A percentile compares a stretch with the other conserved stretches of the same genome.
Conservation (phyloP, 1,140 invertebrate species). For the Chymomyza costata region DNA sequence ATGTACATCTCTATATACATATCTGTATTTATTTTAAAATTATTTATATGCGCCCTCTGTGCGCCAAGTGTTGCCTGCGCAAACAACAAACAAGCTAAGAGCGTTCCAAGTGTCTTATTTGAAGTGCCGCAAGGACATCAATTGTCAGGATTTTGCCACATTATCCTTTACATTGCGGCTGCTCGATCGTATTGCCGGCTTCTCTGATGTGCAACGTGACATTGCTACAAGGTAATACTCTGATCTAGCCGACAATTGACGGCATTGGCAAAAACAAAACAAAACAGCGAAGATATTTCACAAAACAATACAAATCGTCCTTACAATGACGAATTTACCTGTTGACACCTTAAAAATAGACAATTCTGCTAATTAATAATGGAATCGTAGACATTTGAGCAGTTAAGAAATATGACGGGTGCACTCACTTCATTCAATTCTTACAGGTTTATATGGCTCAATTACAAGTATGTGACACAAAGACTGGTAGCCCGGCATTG, state of each 20-base stretch:
- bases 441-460: slow-evolving; percentile 57
- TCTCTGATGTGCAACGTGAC: slow-evolving; percentile 64
- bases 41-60: slow-evolving; percentile 61
- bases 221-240: slow-evolving; percentile 47
- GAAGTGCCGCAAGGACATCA: slow-evolving; percentile 62
- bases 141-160: slow-evolving; percentile 71
- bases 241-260: slow-evolving; percentile 44
- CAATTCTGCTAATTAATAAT: slow-evolving; percentile 67
- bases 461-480: slow-evolving; percentile 20
- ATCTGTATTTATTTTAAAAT: slow-evolving; percentile 51
- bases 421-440: slow-evolving; percentile 45
- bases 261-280: slow-evolving; percentile 53
- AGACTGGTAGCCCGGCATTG: too few species aligned
- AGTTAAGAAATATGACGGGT: slow-evolving; percentile 28
- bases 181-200: slow-evolving; percentile 23
- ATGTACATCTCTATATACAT: too few species aligned
- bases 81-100: slow-evolving; percentile 38
- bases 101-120: slow-evolving; percentile 33
- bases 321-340: slow-evolving; percentile 65
- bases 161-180: slow-evolving; percentile 64
- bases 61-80: slow-evolving; percentile 53
- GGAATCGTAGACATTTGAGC: slow-evolving; percentile 16
- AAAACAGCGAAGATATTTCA: slow-evolving; percentile 17
- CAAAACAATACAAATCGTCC: slow-evolving; percentile 30
- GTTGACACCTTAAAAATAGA: slow-evolving; percentile 66